Conservation (phyloP, 2,797 vertebrate species). For the Trematomus bernacchii region DNA sequence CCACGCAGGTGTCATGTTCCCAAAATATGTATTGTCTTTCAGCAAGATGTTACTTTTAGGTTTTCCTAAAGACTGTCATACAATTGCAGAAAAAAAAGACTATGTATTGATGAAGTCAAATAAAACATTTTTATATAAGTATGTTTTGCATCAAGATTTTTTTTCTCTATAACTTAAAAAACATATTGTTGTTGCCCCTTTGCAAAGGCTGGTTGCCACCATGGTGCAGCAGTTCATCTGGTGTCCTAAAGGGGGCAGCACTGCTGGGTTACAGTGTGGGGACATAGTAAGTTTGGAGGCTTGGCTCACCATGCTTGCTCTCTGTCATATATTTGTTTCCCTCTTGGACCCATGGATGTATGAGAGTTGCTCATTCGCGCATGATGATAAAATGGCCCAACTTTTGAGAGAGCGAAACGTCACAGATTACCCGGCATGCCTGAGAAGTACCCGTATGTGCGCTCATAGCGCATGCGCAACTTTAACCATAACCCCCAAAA, state of each 20-base stretch:
- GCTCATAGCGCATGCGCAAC: too few species aligned
- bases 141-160: neutral
- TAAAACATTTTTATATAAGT: neutral
- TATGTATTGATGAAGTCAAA: neutral
- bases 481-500: too few species aligned
- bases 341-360: neutral
- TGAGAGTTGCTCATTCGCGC: too few species aligned
- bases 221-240: slow-evolving; percentile 1
- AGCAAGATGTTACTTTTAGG: neutral
- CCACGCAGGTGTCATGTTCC: neutral
- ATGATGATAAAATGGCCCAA: too few species aligned
- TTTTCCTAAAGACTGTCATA: neutral
- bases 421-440: too few species aligned
- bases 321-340: neutral
- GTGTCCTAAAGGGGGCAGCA: slow-evolving; percentile 5
- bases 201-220: neutral
- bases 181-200: neutral
- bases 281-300: neutral
- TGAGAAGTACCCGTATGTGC: too few species aligned
- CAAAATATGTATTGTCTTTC: neutral
- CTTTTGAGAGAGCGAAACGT: too few species aligned
- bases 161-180: neutral
- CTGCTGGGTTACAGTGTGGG: neutral
- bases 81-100: neutral
- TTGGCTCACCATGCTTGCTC: neutral